Evolutionary conservation across 1,140 invertebrate species (phyloP), one percentile per base, ranked within the genome.

Genomic region (Orussus abietinus): DNA sequence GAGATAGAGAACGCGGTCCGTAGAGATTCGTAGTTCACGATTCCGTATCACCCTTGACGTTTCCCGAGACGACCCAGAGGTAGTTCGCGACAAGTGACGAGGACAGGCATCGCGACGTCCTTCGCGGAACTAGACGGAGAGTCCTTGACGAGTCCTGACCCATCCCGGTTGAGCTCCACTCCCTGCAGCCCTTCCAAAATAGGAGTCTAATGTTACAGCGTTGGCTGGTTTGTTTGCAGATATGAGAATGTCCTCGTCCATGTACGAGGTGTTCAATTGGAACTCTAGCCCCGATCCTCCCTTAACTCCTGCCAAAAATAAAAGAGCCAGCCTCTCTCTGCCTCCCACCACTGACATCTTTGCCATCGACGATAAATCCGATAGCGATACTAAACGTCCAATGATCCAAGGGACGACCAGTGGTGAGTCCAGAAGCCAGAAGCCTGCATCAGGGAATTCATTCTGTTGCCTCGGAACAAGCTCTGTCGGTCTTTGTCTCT

Each of bases 231-330:
- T 72, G 49, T 75, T 79, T 76, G 51, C 79, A 81, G 80, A 81
- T 80, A 74, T 77, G 69, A 72, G 76, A 75, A 83, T 81, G 72
- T 82, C 81, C 65, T 78, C 80, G 66, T 84, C 83, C 62, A 84
- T 85, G 80, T 83, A 84, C 74, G 83, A 84, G 75, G 81, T 85
- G 53, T 83, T 85, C 72, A 80, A 83, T 78, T 84, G 82, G 82
- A 79, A 75, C 64, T 55, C 59, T 64, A 64, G 64, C 59, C 57
- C 72, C 44, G 69, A 72, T 62, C 62, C 68, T 59, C 64, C 66
- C 47, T 59, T 70, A 69, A 72, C 64, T 56, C 60, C 69, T 55
- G 67, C 59, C 50, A 72, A 69, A 67, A 60, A 55, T 67, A 71
- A 71, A 59, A 72, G 69, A 69, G 69, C 66, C 55, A 72, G 66